phyloP scores from a whole-genome alignment of 2,113 vertebrate species.

The Emydocephalus ijimae region DNA sequence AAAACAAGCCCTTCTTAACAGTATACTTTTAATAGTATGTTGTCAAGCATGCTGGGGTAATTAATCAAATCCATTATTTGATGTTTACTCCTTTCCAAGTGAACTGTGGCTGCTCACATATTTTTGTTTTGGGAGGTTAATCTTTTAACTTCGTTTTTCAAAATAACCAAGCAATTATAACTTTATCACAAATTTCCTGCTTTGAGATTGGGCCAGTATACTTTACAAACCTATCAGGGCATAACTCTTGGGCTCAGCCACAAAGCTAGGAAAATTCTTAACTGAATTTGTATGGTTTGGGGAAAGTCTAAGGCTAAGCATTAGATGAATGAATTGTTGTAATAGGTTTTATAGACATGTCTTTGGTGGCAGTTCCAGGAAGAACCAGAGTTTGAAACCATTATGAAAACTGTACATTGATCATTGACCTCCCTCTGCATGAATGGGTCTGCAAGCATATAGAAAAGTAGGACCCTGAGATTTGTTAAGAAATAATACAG shows the following conservation, averaged over 20 bases:
- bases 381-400: neutral
- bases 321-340: constrained; percentile 4
- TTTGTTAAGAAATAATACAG: neutral
- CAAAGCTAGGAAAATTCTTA: constrained; percentile 14
- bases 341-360: neutral
- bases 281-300: constrained; percentile 23
- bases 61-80: constrained; percentile 26
- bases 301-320: constrained; percentile 17
- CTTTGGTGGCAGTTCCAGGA: neutral
- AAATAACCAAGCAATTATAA: constrained; percentile 26
- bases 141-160: constrained; percentile 37
- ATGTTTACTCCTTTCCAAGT: constrained; percentile 17
- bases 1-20: constrained; percentile 31
- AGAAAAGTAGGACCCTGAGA: neutral
- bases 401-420: neutral
- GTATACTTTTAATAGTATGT: constrained; percentile 21
- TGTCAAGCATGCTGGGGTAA: constrained; percentile 37
- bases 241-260: constrained; percentile 14
- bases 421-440: neutral
- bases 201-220: constrained; percentile 31
- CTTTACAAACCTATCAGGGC: constrained; percentile 30
- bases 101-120: neutral
- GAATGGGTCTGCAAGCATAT: neutral
- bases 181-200: constrained; percentile 4
- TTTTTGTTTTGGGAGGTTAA: constrained; percentile 34